Conservation (phyloP, 2,113 vertebrate species). For the Pterocles gutturalis region DNA sequence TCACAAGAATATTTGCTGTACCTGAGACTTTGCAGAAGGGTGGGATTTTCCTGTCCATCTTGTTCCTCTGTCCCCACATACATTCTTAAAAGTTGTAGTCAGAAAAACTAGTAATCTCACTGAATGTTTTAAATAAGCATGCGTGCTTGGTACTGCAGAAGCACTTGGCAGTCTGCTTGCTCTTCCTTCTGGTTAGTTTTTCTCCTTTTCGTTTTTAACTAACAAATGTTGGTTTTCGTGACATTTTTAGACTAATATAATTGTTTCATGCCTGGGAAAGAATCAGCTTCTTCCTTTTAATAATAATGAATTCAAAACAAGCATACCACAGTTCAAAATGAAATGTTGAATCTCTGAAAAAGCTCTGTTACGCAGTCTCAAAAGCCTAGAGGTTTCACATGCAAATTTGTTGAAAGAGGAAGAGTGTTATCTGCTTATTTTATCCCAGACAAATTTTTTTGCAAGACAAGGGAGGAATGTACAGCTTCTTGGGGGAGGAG, state of each 20-base stretch:
- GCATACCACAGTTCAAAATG: not conserved
- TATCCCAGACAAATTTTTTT: not conserved
- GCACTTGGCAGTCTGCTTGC: not conserved
- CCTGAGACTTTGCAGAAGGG: not conserved
- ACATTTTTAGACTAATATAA: not conserved
- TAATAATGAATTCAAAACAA: not conserved
- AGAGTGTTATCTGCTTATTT: not conserved
- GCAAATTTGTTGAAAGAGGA: not conserved
- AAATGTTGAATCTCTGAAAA: not conserved
- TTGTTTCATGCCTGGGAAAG: not conserved
- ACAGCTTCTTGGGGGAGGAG: not conserved
- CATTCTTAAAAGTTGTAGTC: not conserved
- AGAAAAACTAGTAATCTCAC: not conserved
- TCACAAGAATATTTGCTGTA: not conserved
- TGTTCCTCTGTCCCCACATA: not conserved
- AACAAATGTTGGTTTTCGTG: not conserved
- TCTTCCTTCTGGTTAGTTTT: not conserved
- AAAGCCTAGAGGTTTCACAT: not conserved
- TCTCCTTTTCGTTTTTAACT: not conserved
- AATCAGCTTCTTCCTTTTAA: not conserved
- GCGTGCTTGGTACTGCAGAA: not conserved
- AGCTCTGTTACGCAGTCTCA: not conserved
- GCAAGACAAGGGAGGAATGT: not conserved
- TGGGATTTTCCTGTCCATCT: not conserved
- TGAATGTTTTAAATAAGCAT: not conserved